Conservation (phyloP, 2,797 vertebrate genomes). For the Cossypha dichroa region DNA sequence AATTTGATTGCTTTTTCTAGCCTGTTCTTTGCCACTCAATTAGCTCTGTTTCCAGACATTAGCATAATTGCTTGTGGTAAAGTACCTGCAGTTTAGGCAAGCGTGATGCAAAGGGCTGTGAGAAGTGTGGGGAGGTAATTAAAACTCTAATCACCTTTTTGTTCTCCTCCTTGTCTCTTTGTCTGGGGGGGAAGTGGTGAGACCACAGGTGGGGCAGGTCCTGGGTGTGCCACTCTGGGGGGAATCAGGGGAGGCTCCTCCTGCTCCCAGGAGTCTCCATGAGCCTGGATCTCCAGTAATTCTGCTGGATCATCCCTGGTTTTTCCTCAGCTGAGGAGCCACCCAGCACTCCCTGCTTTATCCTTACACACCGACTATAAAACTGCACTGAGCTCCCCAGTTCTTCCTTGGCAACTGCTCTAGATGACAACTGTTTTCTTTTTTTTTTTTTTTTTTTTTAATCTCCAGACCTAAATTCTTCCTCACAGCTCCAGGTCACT, state of each 20-base stretch:
- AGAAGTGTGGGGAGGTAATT: background rate
- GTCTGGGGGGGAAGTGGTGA: fast-evolving
- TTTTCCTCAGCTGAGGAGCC: background rate
- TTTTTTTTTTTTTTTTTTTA: background rate
- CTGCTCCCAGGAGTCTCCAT: background rate
- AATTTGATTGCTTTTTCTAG: constrained; percentile 26
- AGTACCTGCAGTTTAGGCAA: constrained; percentile 8
- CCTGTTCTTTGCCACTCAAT: constrained; percentile 31
- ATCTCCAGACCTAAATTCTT: background rate
- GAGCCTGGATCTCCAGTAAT: fast-evolving
- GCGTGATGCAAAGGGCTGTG: background rate
- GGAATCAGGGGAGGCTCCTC: background rate
- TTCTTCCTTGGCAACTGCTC: background rate
- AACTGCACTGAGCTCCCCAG: background rate
- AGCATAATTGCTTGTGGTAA: constrained; percentile 48
- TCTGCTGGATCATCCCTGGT: background rate
- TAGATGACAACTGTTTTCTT: background rate
- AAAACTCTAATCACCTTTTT: background rate
- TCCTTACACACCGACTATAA: background rate
- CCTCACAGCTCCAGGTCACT: background rate
- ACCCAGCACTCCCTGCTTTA: background rate
- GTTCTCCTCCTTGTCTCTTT: background rate
- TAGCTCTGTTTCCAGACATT: constrained; percentile 46
- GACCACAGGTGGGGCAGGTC: background rate
- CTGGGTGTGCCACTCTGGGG: background rate